phyloP scores from a whole-genome alignment of 2,113 vertebrate genomes.

The Agapornis roseicollis region DNA sequence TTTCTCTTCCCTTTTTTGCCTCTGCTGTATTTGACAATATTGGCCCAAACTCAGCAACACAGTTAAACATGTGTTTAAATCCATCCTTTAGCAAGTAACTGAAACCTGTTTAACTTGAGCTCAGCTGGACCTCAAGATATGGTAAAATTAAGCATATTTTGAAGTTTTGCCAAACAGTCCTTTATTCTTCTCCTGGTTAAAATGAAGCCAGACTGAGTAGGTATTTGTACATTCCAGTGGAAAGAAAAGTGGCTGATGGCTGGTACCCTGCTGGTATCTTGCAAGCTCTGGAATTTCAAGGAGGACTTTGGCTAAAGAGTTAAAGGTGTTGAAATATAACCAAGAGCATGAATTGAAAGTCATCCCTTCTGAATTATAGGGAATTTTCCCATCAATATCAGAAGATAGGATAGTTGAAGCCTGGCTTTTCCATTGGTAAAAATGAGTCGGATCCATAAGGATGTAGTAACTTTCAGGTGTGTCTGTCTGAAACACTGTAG shows the following conservation, averaged over 20 bases:
- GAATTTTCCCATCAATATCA: neutral
- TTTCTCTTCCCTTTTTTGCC: conserved; percentile 1
- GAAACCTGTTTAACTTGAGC: neutral
- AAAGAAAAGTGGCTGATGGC: neutral
- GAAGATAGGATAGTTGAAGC: neutral
- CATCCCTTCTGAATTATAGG: accelerated
- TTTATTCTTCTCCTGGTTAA: neutral
- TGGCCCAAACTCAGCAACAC: neutral
- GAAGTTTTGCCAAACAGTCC: neutral
- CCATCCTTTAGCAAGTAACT: neutral
- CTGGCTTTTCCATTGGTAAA: neutral
- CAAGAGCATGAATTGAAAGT: neutral
- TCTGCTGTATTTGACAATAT: neutral
- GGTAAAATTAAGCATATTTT: neutral
- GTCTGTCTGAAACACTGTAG: neutral
- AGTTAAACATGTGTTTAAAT: neutral
- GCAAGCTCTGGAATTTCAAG: neutral
- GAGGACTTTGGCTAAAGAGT: neutral
- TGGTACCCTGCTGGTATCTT: neutral
- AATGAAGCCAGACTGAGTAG: neutral
- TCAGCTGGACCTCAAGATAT: neutral
- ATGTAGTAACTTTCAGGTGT: neutral
- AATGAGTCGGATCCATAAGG: neutral
- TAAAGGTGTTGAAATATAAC: accelerated
- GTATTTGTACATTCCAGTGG: neutral